These are phyloP conservation scores for Rhegmatorhina hoffmannsi DNA, from an alignment of 2,113 vertebrate species.

Conservation along the genomic window DNA sequence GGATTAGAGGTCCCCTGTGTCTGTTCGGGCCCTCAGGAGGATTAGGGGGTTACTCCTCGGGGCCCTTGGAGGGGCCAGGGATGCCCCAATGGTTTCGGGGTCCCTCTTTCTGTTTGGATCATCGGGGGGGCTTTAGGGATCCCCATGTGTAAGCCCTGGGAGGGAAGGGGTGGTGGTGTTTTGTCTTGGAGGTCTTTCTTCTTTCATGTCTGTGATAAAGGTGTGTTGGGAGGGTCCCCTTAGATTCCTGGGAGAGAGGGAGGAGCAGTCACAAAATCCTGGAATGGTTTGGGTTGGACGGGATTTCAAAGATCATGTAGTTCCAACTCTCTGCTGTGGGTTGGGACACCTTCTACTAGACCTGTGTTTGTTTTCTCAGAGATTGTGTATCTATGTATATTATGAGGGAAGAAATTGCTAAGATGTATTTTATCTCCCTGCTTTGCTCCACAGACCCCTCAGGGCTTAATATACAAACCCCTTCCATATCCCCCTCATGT, in stretches of 20 bases:
- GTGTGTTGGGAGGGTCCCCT: accelerated
- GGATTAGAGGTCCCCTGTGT: not conserved
- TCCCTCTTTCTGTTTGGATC: not conserved
- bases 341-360: too few relatives aligned
- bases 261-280: not conserved
- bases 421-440: accelerated
- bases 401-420: accelerated
- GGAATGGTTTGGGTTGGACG: accelerated
- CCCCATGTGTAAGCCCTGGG: not conserved
- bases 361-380: accelerated
- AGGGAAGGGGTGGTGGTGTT: accelerated
- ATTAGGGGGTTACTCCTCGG: not conserved
- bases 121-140: not conserved
- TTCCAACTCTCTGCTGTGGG: accelerated
- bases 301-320: not conserved
- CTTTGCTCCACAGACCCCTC: not conserved
- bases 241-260: too few relatives aligned
- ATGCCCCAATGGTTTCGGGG: not conserved
- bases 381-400: accelerated
- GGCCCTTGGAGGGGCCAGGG: not conserved
- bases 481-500: accelerated
- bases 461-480: accelerated
- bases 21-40: not conserved
- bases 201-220: accelerated
- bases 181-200: not conserved